phyloP scores from a whole-genome alignment of 2,888 invertebrate species.

The Theodoxus fluviatilis region DNA sequence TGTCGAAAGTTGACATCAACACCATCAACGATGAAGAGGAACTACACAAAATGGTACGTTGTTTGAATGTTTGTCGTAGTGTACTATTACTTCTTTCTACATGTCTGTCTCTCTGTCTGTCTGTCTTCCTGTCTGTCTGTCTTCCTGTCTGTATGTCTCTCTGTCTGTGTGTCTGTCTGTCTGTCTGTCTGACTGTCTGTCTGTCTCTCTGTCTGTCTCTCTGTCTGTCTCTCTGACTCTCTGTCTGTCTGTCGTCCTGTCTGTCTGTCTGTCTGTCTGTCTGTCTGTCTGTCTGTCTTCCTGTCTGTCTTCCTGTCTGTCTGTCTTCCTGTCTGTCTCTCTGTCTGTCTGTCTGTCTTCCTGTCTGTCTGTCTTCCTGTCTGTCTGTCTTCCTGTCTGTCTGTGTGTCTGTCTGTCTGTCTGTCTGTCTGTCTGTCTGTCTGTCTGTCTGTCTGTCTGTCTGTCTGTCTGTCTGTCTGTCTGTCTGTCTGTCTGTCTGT shows the following conservation, averaged over 20 bases:
- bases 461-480: no score
- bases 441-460: constrained; percentile 9
- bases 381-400: constrained; percentile 2
- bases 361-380: neutral
- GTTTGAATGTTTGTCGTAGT: neutral
- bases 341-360: neutral
- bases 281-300: constrained; percentile 13
- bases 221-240: constrained; percentile 5
- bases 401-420: neutral
- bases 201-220: constrained; percentile 2
- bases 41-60: constrained; percentile 52
- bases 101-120: neutral
- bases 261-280: constrained; percentile 14
- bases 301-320: constrained; percentile 20
- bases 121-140: constrained; percentile 21
- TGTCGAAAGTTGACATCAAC: no score
- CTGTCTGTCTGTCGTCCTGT: constrained; percentile 21
- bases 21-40: constrained; percentile 55
- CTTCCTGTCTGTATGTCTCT: constrained; percentile 12
- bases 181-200: neutral
- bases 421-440: constrained; percentile 18
- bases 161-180: neutral
- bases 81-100: neutral
- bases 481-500: neutral
- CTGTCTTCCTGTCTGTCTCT: constrained; percentile 18